phyloP scores from a whole-genome alignment of 2,888 invertebrate species.

The Neelides folsomi region DNA sequence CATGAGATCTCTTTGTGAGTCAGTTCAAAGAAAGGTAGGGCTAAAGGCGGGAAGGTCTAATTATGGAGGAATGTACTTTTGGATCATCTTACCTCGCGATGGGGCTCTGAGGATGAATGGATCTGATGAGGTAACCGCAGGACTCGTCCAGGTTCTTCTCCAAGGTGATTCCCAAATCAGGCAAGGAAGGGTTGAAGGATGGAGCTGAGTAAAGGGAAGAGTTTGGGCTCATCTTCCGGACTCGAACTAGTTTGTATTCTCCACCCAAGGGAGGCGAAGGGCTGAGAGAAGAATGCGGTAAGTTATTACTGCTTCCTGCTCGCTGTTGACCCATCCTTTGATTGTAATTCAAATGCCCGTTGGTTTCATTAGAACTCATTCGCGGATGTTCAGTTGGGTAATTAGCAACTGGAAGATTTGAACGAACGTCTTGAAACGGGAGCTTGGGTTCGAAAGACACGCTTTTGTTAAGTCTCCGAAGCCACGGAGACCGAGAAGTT shows the following conservation, averaged over 20 bases:
- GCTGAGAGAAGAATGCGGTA: not conserved
- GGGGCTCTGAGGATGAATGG: constrained; percentile 42
- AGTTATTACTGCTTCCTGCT: not conserved
- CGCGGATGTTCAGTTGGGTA: too few relatives aligned
- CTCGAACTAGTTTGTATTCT: constrained; percentile 29
- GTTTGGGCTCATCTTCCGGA: constrained; percentile 15
- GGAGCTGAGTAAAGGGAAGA: not conserved
- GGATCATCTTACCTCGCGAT: constrained; percentile 44
- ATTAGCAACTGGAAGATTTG: too few relatives aligned
- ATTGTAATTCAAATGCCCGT: too few relatives aligned
- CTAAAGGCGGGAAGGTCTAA: not conserved
- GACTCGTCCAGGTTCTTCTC: constrained; percentile 47
- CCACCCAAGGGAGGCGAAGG: constrained; percentile 9
- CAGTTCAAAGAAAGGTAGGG: not conserved
- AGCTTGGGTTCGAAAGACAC: constrained; percentile 7
- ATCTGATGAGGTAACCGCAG: constrained; percentile 41
- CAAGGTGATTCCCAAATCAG: constrained; percentile 21
- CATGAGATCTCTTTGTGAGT: too few relatives aligned
- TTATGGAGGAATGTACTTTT: constrained; percentile 5
- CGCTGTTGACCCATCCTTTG: too few relatives aligned
- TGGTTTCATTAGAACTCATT: too few relatives aligned
- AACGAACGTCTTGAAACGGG: not conserved
- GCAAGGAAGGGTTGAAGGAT: not conserved
- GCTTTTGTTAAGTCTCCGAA: constrained; percentile 9
- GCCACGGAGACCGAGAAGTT: not conserved